Conservation (phyloP, 2,888 invertebrate genomes). For the Arge pagana region DNA sequence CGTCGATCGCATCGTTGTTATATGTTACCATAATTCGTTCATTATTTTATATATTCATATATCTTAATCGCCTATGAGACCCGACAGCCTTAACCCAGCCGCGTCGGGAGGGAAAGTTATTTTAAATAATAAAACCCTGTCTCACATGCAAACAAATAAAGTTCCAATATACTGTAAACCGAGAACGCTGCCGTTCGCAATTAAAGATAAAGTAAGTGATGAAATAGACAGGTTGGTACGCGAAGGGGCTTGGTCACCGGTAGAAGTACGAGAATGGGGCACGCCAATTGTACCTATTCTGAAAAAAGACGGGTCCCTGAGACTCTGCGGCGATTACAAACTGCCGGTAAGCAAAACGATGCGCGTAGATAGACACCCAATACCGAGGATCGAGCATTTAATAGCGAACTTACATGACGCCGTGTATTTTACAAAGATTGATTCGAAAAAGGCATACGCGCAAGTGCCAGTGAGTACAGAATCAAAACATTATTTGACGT, state of each 20-base stretch:
- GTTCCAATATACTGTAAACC: neutral
- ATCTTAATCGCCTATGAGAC: too few relatives aligned
- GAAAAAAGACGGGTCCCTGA: neutral
- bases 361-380: neutral
- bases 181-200: slow-evolving; percentile 17
- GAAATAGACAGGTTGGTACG: slow-evolving; percentile 22
- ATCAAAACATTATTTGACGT: neutral
- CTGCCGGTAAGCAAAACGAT: neutral
- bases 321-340: neutral
- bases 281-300: neutral
- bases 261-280: slow-evolving; percentile 8
- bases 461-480: neutral
- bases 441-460: neutral
- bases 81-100: too few relatives aligned
- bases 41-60: too few relatives aligned
- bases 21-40: too few relatives aligned
- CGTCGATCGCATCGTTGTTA: too few relatives aligned
- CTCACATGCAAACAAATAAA: neutral
- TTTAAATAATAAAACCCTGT: too few relatives aligned
- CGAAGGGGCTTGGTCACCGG: neutral
- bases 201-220: slow-evolving; percentile 19
- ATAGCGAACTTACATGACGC: neutral
- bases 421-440: neutral
- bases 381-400: neutral
- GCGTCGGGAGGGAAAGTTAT: too few relatives aligned